Evolutionary conservation across 2,113 vertebrate species (phyloP), one percentile per base, ranked within the genome.

Genomic region (Menidia beryllina): DNA sequence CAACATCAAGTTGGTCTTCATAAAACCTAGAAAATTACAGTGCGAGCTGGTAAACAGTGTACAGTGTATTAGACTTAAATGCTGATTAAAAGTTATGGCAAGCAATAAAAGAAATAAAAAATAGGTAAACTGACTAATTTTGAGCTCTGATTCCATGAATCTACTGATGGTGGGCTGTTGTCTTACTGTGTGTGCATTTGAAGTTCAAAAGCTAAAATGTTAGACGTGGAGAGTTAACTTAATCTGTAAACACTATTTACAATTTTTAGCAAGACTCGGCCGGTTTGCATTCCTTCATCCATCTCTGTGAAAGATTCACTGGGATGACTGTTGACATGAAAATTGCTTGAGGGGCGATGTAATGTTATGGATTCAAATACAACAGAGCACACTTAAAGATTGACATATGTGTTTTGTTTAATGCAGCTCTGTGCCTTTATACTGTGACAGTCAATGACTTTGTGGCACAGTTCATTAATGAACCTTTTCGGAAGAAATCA

Each of bases 1-100:
- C 75, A 86, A 49, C 85, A 50, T 57, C 2, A 54, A 84, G 79
- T 79, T 83, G 87, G 87, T 89, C 83, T 82, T 78, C 75, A 81
- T 88, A 84, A 90, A 88, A 85, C 57, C 69, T 71, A 38, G 57
- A 63, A 82, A 81, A 85, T 86, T 72, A 75, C 57, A 43, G 66
- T 80, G 41, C 56, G 68, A 60, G 62, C 62, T 78, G 50, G 51
- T 79, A 77, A 84, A 84, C 65, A 70, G 41, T 79, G 56, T 25
- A 77, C 63, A 69, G 55, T 60, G 53, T 66, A 53, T 48, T 5
- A 39, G 62, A 51, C 41, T 59, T 69, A 53, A 74, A 69, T 66
- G 54, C 49, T 23, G 48, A n/a, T 7, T 59, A 52, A 64, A 68
- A 62, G 20, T 34, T 52, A 19, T 10, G 26, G 55, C 58, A 64